Evolutionary conservation across 1,140 invertebrate species (phyloP).

Genomic region (Panulirus ornatus): DNA sequence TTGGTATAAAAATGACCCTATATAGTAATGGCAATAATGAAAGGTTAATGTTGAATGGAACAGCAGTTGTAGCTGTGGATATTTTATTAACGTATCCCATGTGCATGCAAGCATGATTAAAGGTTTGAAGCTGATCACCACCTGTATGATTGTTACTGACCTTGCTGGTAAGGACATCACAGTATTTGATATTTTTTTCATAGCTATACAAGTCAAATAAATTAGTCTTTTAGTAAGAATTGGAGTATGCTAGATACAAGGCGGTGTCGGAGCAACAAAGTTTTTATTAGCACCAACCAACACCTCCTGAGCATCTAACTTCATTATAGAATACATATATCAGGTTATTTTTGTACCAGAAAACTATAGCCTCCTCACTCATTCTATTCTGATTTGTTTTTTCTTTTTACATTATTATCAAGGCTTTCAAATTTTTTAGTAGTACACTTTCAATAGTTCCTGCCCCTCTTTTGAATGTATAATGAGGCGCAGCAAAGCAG

Average conservation of each 20-base stretch:
- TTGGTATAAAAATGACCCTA: constrained; percentile 43
- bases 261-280: constrained; percentile 42
- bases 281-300: constrained; percentile 27
- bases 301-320: constrained; percentile 63
- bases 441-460: constrained; percentile 70
- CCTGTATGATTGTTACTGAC: constrained; percentile 66
- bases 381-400: constrained; percentile 65
- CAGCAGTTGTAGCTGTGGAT: constrained; percentile 57
- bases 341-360: constrained; percentile 73
- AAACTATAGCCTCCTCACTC: constrained; percentile 73
- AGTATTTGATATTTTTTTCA: constrained; percentile 71
- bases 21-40: constrained; percentile 66
- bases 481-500: constrained; percentile 66
- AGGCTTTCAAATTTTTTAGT: constrained; percentile 59
- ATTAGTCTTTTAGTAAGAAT: constrained; percentile 73
- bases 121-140: constrained; percentile 52
- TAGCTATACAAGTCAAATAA: constrained; percentile 72
- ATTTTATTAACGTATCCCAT: constrained; percentile 64
- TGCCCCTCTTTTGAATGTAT: constrained; percentile 53
- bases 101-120: constrained; percentile 63
- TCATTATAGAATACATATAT: constrained; percentile 68
- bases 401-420: constrained; percentile 41
- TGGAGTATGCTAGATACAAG: constrained; percentile 65
- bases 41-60: constrained; percentile 59
- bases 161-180: constrained; percentile 71